A percentile compares a stretch with the other conserved stretches of the same genome.
phyloP scores from a whole-genome alignment of 2,888 invertebrate genomes.

The Himalopsyche tibetana region DNA sequence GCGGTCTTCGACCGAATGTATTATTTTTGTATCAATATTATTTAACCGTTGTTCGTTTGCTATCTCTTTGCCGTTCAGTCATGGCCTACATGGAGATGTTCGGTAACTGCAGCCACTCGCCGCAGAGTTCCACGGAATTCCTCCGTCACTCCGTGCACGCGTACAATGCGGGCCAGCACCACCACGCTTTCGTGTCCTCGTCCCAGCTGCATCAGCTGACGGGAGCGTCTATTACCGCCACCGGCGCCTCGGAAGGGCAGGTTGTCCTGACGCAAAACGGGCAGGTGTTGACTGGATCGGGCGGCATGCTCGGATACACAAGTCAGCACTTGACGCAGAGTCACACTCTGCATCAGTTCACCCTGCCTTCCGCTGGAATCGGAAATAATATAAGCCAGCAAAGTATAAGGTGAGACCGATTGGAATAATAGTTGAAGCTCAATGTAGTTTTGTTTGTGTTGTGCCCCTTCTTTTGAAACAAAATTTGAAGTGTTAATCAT shows the following conservation, averaged over 20 bases:
- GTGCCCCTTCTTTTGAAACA: no score
- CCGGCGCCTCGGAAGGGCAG: not conserved
- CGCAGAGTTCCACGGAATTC: constrained; percentile 85
- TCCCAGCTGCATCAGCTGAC: constrained; percentile 67
- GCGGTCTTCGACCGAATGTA: no score
- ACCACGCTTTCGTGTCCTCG: constrained; percentile 65
- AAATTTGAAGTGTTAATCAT: no score
- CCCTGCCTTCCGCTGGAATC: constrained; percentile 53
- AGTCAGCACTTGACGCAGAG: constrained; percentile 60
- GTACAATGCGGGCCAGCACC: constrained; percentile 76
- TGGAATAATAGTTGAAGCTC: no score
- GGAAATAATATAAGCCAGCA: constrained; percentile 56
- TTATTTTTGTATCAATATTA: no score
- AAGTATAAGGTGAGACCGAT: not conserved
- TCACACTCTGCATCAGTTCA: constrained; percentile 64
- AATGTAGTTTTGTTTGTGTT: no score
- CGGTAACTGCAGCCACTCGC: constrained; percentile 90
- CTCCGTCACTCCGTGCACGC: constrained; percentile 93
- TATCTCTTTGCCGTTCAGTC: constrained; percentile 77
- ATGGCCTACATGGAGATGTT: constrained; percentile 98
- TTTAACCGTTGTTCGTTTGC: not conserved
- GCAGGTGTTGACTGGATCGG: constrained; percentile 2
- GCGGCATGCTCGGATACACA: constrained; percentile 45
- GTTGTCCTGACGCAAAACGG: constrained; percentile 40
- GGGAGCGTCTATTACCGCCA: constrained; percentile 61